Base-by-base conservation (phyloP, 2,888 invertebrate species). In the Nymphalis urticae region DNA sequence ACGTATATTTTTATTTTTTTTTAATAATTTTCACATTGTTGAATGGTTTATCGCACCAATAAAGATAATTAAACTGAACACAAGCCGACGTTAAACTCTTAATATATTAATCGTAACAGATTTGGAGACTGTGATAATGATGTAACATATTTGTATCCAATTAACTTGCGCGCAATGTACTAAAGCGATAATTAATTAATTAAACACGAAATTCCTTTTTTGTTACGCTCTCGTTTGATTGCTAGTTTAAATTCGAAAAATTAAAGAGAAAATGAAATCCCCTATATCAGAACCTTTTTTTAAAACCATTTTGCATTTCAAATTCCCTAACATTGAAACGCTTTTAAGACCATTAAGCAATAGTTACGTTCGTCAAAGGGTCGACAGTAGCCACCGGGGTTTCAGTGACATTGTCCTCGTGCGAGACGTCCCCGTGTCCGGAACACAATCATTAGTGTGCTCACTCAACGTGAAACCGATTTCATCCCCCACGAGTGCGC, bases 401-500 rank as follows among this genome's bases (percentile, higher is more conserved):
- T 73, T 72, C 76, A 74, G 72, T 76, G 75, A 71, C 75, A 72
- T 72, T 75, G 75, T 73, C 70, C 71, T 74, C 72, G 75, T 70
- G 74, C 78, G 79, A 80, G 77, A 77, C 82, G 84, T 78, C 81
- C 75, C 81, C 76, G 78, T 79, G 82, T 82, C 81, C 91, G 92
- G 92, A 92, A 92, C 91, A 88, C 87, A 84, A 90, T 92, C 92
- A 92, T 92, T 92, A 92, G 91, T 90, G 90, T 92, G 92, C 81
- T 90, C 92, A 89, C 87, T 91, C 92, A 83, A 89, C 88, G 87
- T 84, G 89, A 91, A 92, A 92, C 87, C 87, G 91, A 90, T 91
- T 90, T 89, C 86, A 86, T 85, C 88, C 88, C 82, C 80, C 78
- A 83, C 85, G 82, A 83, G 85, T 85, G 83, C 82, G 82, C 86